Evolutionary conservation across 2,797 vertebrate species (phyloP).

Genomic region (Pogonophryne albipinna): DNA sequence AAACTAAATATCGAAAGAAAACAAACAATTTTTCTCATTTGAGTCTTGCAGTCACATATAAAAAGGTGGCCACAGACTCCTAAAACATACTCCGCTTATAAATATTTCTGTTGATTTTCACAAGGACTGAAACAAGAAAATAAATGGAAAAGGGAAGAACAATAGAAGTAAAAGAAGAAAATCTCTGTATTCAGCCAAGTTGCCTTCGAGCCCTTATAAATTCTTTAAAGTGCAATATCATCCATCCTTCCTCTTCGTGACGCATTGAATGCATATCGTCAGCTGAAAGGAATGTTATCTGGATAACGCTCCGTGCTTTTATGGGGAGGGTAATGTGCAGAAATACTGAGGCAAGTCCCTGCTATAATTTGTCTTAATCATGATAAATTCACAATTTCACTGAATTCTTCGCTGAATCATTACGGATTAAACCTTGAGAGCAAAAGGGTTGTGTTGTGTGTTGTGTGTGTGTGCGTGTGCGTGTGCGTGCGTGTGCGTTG

Average conservation of each 20-base stretch:
- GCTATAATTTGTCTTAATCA: constrained; percentile 17
- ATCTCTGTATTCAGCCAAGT: background rate
- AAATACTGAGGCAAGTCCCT: constrained; percentile 6
- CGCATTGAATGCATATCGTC: constrained; percentile 60
- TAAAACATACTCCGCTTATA: background rate
- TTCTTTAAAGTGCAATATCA: constrained; percentile 38
- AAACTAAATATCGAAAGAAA: no score
- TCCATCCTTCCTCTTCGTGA: constrained; percentile 53
- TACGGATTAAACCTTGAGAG: background rate
- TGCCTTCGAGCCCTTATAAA: constrained; percentile 5
- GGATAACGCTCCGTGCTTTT: constrained; percentile 49
- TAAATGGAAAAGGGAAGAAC: background rate
- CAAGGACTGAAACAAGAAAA: accelerated
- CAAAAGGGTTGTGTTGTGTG: background rate
- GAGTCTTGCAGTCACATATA: background rate
- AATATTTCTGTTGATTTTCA: background rate
- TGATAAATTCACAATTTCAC: constrained; percentile 6
- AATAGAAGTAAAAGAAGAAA: background rate
- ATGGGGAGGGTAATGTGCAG: constrained; percentile 26
- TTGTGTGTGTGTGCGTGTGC: background rate
- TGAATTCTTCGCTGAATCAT: constrained; percentile 37
- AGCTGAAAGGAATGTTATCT: constrained; percentile 79
- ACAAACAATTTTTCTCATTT: background rate
- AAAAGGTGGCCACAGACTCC: background rate
- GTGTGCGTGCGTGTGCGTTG: background rate